A percentile compares a stretch with the other conserved stretches of the same genome.
Evolutionary conservation across 2,113 vertebrate genomes (phyloP).

Genomic region (Thomomys bottae): DNA sequence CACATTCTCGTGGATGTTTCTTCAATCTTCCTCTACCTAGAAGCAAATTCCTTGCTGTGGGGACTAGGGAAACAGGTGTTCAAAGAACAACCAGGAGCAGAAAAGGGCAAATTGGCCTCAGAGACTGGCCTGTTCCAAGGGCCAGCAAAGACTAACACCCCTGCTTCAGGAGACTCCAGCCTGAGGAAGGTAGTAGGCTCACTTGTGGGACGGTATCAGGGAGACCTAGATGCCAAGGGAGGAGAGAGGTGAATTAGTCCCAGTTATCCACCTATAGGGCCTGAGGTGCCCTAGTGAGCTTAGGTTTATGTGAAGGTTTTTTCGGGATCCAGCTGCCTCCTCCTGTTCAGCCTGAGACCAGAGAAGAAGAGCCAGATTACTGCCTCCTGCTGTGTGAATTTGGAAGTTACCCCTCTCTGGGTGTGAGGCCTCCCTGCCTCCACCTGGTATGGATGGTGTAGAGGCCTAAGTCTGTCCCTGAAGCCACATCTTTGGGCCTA

Average conservation of each 20-base stretch:
- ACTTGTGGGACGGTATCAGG: no score
- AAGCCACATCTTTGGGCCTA: background rate
- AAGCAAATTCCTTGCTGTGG: background rate
- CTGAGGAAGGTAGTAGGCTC: fast-evolving
- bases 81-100: background rate
- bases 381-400: background rate
- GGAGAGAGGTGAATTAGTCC: background rate
- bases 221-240: background rate
- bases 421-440: background rate
- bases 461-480: background rate
- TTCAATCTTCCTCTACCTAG: background rate
- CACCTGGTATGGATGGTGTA: no score
- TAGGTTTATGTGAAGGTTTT: no score
- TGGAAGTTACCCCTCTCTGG: background rate
- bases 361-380: fast-evolving
- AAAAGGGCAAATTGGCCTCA: fast-evolving
- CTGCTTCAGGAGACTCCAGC: background rate
- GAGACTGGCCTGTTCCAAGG: background rate
- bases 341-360: background rate
- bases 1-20: background rate
- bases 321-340: no score
- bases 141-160: background rate
- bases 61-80: fast-evolving
- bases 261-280: fast-evolving
- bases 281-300: no score